Percentiles rank a stretch among this genome's conserved stretches.
These are phyloP conservation scores for Diogma glabrata DNA, from an alignment of 2,888 invertebrate species.

Conservation along the genomic window DNA sequence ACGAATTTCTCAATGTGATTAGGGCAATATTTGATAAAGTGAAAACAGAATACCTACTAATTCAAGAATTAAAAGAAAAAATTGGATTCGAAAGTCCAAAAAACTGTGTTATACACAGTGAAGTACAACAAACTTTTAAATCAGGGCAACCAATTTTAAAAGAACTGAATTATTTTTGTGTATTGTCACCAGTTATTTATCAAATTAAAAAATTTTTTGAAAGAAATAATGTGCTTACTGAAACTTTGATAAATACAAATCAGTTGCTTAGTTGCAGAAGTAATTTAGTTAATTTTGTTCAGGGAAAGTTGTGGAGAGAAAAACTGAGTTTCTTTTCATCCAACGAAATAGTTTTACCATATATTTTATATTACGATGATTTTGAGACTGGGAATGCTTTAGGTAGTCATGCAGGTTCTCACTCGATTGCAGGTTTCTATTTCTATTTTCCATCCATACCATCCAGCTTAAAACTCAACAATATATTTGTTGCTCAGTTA, in stretches of 20 bases:
- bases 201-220: not conserved
- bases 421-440: not conserved
- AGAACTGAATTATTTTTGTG: not conserved
- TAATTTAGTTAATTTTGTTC: not conserved
- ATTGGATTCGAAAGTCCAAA: not conserved
- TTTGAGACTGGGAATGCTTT: not conserved
- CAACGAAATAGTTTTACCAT: not conserved
- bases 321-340: not conserved
- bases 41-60: not conserved
- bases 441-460: not conserved
- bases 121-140: not conserved
- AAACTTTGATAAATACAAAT: not conserved
- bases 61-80: constrained; percentile 4
- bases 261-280: not conserved
- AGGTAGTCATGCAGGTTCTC: not conserved
- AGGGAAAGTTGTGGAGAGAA: not conserved
- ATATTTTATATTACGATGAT: constrained; percentile 1
- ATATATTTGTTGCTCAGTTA: not conserved
- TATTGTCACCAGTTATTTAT: not conserved
- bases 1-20: not conserved
- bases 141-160: not conserved
- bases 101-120: not conserved
- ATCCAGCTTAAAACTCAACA: not conserved
- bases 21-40: constrained; percentile 1
- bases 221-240: not conserved